Evolutionary conservation across 2,888 invertebrate genomes (phyloP).

Genomic region (Macrophya annulata): DNA sequence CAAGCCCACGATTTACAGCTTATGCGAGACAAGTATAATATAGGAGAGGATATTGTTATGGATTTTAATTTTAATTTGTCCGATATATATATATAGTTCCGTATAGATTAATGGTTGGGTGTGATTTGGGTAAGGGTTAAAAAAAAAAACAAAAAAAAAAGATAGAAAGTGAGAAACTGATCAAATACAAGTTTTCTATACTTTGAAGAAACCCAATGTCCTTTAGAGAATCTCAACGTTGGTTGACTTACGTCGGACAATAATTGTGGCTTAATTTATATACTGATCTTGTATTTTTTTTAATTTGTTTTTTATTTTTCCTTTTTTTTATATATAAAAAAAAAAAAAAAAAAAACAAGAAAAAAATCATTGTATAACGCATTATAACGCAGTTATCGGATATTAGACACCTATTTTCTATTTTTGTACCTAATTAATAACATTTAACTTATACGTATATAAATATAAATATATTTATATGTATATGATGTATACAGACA

Average conservation of each 20-base stretch:
- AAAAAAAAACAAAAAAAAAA: too few species aligned
- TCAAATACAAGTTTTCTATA: too few species aligned
- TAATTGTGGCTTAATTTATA: background rate
- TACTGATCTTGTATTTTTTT: too few species aligned
- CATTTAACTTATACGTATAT: constrained; percentile 15
- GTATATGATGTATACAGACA: background rate
- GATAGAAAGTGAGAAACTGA: too few species aligned
- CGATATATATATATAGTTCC: too few species aligned
- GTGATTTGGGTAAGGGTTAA: too few species aligned
- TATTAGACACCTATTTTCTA: constrained; percentile 11
- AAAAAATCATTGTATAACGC: background rate
- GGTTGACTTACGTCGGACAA: background rate
- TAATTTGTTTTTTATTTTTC: background rate
- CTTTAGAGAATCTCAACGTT: background rate
- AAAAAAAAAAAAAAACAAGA: too few species aligned
- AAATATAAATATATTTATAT: background rate
- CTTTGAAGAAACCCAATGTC: background rate
- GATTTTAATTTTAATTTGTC: too few species aligned
- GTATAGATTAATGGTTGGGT: too few species aligned
- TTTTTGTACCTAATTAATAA: constrained; percentile 43
- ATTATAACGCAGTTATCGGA: constrained; percentile 4
- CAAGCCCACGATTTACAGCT: too few species aligned
- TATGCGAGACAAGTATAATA: too few species aligned
- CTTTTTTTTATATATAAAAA: constrained; percentile 39
- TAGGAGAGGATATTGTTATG: too few species aligned